These are phyloP conservation scores for Paratrypauchen microcephalus DNA, from an alignment of 2,797 vertebrate species.

Conservation along the genomic window DNA sequence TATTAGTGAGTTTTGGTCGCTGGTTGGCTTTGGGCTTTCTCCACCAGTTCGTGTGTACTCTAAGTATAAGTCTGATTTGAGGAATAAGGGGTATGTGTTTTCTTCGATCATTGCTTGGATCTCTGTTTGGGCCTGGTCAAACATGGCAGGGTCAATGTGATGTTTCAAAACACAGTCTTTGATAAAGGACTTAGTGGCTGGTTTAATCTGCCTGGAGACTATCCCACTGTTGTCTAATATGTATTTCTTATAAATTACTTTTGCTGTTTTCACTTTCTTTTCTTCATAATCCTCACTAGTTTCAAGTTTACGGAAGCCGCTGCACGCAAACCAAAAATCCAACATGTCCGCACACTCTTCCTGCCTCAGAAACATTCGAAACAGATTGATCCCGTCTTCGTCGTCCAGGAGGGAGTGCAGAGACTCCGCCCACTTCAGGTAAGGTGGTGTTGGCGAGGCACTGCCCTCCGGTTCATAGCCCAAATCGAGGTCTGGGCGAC, in stretches of 20 bases:
- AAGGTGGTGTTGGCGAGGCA: constrained; percentile 96
- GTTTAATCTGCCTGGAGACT: constrained; percentile 93
- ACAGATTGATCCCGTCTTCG: constrained; percentile 94
- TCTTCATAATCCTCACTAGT: constrained; percentile 84
- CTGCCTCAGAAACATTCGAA: constrained; percentile 92
- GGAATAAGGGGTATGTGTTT: constrained; percentile 95
- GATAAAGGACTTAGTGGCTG: constrained; percentile 96
- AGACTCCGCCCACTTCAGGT: constrained; percentile 95
- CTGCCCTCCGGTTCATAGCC: constrained; percentile 98
- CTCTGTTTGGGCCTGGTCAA: constrained; percentile 97
- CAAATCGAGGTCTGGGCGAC: constrained; percentile 93
- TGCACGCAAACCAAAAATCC: constrained; percentile 99
- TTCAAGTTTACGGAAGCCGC: constrained; percentile 93
- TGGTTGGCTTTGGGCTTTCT: constrained; percentile 91
- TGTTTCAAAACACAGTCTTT: constrained; percentile 92
- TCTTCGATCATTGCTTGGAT: constrained; percentile 96
- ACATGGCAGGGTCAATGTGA: constrained; percentile 94
- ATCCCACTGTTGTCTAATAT: constrained; percentile 91
- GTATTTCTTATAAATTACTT: constrained; percentile 96
- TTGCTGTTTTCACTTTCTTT: constrained; percentile 93
- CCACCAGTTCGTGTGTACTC: constrained; percentile 91
- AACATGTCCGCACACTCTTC: constrained; percentile 92
- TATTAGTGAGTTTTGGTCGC: constrained; percentile 89
- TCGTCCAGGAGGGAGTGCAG: constrained; percentile 95
- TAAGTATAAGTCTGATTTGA: constrained; percentile 97